These are phyloP conservation scores for Premnoplex brunnescens DNA, from an alignment of 2,797 vertebrate species.

Conservation along the genomic window DNA sequence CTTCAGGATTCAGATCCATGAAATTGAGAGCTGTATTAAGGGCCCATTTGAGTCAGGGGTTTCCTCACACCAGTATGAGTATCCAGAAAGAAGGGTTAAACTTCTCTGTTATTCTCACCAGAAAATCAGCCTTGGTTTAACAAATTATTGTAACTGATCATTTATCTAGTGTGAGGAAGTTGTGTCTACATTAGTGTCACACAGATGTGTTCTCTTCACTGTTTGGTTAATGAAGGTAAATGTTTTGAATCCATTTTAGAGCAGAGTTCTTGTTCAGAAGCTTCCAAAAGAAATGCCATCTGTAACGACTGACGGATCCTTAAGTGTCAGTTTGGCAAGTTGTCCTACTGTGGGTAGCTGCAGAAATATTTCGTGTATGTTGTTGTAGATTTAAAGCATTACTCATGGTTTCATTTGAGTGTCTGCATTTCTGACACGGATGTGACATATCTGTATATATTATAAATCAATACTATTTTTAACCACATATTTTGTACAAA, in stretches of 20 bases:
- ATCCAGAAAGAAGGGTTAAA: background rate
- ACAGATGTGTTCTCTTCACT: background rate
- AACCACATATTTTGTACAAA: conserved; percentile 81
- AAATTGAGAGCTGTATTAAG: background rate
- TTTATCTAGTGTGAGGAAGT: background rate
- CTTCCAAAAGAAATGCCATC: background rate
- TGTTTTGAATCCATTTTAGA: conserved; percentile 24
- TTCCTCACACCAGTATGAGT: background rate
- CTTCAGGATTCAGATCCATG: background rate
- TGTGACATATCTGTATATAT: conserved; percentile 80
- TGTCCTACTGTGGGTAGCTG: conserved; percentile 65
- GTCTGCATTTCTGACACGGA: conserved; percentile 72
- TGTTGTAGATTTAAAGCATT: conserved; percentile 68
- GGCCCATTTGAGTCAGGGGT: background rate
- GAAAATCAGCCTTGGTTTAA: conserved; percentile 21
- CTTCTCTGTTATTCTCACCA: background rate
- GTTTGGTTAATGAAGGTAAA: background rate
- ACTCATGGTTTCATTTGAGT: conserved; percentile 59
- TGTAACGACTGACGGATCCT: background rate
- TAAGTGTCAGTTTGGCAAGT: conserved; percentile 52
- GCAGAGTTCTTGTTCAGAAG: conserved; percentile 13
- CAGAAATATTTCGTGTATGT: conserved; percentile 62
- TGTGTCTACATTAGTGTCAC: conserved; percentile 1
- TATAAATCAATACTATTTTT: conserved; percentile 79
- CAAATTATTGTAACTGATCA: background rate